Base-by-base conservation (phyloP, 2,797 vertebrate genomes). In the Vespertilio murinus region DNA sequence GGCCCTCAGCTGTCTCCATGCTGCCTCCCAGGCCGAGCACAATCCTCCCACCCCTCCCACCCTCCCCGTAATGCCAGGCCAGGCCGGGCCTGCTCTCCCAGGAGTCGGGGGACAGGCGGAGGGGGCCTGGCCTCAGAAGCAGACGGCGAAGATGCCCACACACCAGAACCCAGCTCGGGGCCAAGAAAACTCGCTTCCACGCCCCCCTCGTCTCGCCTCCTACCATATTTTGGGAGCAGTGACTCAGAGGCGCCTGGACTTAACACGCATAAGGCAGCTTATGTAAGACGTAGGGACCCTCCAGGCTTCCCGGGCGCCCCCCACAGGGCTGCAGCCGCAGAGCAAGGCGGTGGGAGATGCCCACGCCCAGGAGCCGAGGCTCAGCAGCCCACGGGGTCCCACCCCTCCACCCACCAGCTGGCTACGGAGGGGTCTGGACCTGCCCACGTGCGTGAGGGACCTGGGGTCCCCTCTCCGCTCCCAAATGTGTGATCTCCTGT, bases 401-500 rank as follows among this genome's bases (percentile, higher is more conserved):
- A 0, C 4, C 22, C 14, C 0, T 1, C 40, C 22, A 3, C 16
- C 25, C 10, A 5, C 10, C 45, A 16, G 8, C 23, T 1, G 35
- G 0, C 2, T 14, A 11, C 56, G 61, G 42, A 45, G 25, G 25
- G 25, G 30, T 30, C 45, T 38, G 6, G 38, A 23, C 38, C 42
- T 25, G 49, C 35, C 47, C 70, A 30, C 11, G 2, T 0, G 4
- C 35, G 5, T 8, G 23, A 40, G 42, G 64, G 33, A 17, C 25
- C 45, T 2, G 4, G 47, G 54, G 71, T 42, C 13, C 12, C 59
- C 42, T 49, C 42, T 30, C 79, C 5, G 4, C 42, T 6, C 52
- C 49, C 1, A 0, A 42, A 25, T 14, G 54, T 74, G 84, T 96
- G 97, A 97, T 93, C 88, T 96, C 97, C 95, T 88, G 47, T 28